Percentiles rank a stretch among this genome's conserved stretches.
Conservation (phyloP, 2,113 vertebrate genomes). For the Melanostigma gelatinosum region DNA sequence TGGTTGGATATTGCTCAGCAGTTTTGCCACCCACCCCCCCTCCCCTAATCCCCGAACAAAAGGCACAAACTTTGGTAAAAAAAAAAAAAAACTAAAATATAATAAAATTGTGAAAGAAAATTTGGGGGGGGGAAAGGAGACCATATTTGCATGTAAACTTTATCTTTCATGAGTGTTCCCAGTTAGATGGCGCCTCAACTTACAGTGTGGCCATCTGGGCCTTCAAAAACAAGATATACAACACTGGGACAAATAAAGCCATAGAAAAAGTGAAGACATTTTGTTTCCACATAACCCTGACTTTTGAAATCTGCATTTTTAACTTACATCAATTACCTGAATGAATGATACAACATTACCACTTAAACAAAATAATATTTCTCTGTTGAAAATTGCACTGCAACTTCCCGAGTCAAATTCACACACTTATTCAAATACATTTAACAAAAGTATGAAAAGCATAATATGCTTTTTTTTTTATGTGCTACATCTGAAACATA, state of each 20-base stretch:
- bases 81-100: slow-evolving; percentile 8
- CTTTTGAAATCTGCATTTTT: slow-evolving; percentile 73
- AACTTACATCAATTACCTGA: slow-evolving; percentile 77
- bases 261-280: slow-evolving; percentile 57
- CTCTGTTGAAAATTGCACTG: slow-evolving; percentile 84
- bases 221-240: slow-evolving; percentile 55
- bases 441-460: slow-evolving; percentile 73
- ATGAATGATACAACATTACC: slow-evolving; percentile 66
- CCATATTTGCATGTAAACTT: slow-evolving; percentile 72
- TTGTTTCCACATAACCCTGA: slow-evolving; percentile 76
- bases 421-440: slow-evolving; percentile 72
- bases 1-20: slow-evolving; percentile 76
- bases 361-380: slow-evolving; percentile 72
- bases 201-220: slow-evolving; percentile 63
- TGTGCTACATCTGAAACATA: slow-evolving; percentile 97
- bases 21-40: slow-evolving; percentile 48
- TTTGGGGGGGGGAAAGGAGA: slow-evolving; percentile 23
- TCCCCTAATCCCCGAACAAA: slow-evolving; percentile 25
- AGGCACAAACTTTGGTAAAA: slow-evolving; percentile 61
- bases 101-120: neutral
- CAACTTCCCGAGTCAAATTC: slow-evolving; percentile 87
- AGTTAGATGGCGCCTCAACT: slow-evolving; percentile 60
- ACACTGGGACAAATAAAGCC: slow-evolving; percentile 72
- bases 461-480: slow-evolving; percentile 84
- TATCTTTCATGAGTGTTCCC: slow-evolving; percentile 65